Conservation (phyloP, 2,113 vertebrate species). For the Brienomyrus brachyistius region DNA sequence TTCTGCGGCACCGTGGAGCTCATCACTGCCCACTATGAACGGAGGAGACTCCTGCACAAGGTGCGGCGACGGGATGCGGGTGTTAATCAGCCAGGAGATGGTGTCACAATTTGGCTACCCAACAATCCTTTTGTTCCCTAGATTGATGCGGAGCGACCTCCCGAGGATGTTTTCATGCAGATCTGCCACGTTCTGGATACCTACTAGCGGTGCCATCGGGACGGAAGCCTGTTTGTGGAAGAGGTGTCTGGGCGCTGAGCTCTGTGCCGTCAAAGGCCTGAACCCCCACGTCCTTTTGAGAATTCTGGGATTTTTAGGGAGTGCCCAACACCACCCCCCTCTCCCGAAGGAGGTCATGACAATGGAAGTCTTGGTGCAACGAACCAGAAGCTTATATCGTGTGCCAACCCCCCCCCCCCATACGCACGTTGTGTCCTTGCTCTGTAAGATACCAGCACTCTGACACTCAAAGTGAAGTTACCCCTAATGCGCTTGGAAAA, state of each 20-base stretch:
- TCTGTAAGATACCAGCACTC: background rate
- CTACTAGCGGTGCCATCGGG: constrained; percentile 50
- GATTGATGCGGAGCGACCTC: constrained; percentile 79
- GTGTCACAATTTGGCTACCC: background rate
- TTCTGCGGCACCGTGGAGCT: constrained; percentile 60
- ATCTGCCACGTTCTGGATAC: constrained; percentile 72
- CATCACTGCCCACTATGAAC: constrained; percentile 68
- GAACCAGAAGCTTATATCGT: background rate
- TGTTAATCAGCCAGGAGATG: background rate
- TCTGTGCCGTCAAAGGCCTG: background rate
- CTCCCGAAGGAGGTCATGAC: background rate
- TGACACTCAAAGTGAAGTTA: background rate
- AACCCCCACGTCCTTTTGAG: constrained; percentile 12
- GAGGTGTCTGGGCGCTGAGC: constrained; percentile 11
- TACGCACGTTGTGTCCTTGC: background rate
- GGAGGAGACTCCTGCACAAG: constrained; percentile 66
- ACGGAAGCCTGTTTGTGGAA: constrained; percentile 20
- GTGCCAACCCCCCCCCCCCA: too few species aligned
- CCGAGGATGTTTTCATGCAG: constrained; percentile 77
- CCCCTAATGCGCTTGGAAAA: background rate
- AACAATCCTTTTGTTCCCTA: constrained; percentile 41
- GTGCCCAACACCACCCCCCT: background rate
- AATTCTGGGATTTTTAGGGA: too few species aligned
- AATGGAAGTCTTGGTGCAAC: background rate
- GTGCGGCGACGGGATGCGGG: constrained; percentile 44